phyloP scores from a whole-genome alignment of 2,113 vertebrate species.

The Stictonetta naevosa region DNA sequence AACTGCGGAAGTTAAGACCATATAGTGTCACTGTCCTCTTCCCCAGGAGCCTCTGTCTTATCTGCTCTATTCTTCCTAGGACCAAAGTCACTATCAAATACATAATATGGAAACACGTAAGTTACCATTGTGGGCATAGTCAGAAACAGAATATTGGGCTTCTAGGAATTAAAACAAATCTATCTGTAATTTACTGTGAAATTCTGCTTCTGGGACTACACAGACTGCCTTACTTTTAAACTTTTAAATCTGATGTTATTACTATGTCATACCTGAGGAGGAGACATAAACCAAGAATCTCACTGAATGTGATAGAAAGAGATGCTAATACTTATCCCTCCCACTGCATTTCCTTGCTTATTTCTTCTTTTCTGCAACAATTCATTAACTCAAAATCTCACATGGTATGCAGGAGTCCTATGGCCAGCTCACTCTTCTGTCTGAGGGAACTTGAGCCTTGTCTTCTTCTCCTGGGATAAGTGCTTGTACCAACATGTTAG shows the following conservation, averaged over 20 bases:
- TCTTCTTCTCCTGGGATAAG: rapidly evolving
- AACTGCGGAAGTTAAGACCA: background rate
- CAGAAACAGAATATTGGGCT: background rate
- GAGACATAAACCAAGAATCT: background rate
- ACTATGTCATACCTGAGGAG: background rate
- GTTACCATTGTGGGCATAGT: background rate
- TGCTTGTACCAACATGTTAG: background rate
- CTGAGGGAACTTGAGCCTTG: background rate
- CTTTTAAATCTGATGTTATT: background rate
- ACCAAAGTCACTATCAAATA: background rate
- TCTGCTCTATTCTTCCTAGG: background rate
- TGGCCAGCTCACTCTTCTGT: rapidly evolving
- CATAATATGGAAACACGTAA: background rate
- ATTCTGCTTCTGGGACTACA: background rate
- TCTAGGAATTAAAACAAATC: background rate
- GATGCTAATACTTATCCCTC: background rate
- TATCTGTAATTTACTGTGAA: background rate
- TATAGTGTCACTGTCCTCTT: background rate
- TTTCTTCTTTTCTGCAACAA: background rate
- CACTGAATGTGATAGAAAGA: background rate
- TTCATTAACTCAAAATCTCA: background rate
- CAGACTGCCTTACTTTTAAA: background rate
- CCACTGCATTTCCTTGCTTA: background rate
- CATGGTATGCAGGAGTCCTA: rapidly evolving
- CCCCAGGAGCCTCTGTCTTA: background rate